Percentiles rank a stretch among this genome's conserved stretches.
phyloP scores from a whole-genome alignment of 2,888 invertebrate species.

The Acanthosepion esculentum region DNA sequence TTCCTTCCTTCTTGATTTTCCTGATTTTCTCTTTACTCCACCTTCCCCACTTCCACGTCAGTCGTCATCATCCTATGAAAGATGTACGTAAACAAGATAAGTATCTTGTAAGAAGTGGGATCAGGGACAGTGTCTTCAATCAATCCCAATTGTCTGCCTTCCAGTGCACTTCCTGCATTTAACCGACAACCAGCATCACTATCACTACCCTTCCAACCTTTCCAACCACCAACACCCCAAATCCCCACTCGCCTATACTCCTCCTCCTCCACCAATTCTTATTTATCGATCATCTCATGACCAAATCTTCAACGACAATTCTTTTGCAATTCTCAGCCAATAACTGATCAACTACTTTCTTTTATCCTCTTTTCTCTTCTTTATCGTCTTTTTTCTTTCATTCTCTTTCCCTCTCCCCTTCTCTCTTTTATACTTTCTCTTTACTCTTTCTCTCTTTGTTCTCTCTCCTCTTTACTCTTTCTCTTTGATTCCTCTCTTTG shows the following conservation, averaged over 20 bases:
- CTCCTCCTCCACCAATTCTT: background rate
- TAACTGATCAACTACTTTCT: background rate
- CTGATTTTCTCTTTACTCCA: background rate
- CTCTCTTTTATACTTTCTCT: background rate
- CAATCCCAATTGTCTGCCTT: conserved; percentile 33
- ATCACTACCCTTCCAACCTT: conserved; percentile 11
- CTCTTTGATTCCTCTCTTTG: background rate
- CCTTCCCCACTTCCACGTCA: background rate
- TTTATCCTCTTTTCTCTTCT: background rate
- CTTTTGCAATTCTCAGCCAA: conserved; percentile 33
- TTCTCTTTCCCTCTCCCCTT: background rate
- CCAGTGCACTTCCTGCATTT: conserved; percentile 33
- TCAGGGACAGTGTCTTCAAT: conserved; percentile 33
- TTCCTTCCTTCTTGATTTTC: background rate
- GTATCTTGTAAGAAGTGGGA: conserved; percentile 33
- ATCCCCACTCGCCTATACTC: background rate
- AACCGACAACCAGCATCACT: background rate
- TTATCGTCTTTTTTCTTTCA: background rate
- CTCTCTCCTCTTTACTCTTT: too few species aligned
- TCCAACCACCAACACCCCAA: background rate
- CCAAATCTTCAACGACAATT: conserved; percentile 14
- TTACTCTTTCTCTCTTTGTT: background rate
- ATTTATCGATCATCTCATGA: conserved; percentile 18
- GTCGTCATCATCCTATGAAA: conserved; percentile 33
- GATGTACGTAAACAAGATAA: conserved; percentile 1